phyloP scores from a whole-genome alignment of 2,797 vertebrate species.

The Parauchenoglanis ngamensis region DNA sequence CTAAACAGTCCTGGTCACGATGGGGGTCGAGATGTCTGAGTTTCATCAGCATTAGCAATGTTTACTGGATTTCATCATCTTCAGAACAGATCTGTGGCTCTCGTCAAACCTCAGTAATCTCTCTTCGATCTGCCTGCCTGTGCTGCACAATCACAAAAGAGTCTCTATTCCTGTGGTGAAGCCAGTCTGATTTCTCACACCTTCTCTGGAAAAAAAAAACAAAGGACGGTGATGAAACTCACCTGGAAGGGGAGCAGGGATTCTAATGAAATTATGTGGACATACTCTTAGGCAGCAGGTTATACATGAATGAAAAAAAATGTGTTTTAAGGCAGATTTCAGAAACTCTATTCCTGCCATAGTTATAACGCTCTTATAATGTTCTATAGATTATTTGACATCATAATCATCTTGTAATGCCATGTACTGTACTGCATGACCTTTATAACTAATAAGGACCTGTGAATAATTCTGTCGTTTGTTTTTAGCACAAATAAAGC shows the following conservation, averaged over 20 bases:
- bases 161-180: slow-evolving; percentile 45
- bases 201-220: slow-evolving; percentile 19
- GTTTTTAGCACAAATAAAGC: not conserved
- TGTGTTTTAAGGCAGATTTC: not conserved
- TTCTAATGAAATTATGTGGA: slow-evolving; percentile 28
- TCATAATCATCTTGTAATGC: not conserved
- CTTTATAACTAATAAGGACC: not conserved
- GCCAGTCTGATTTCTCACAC: slow-evolving; percentile 58
- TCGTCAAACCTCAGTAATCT: slow-evolving; percentile 51
- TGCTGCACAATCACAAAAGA: slow-evolving; percentile 57
- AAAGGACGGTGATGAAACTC: slow-evolving; percentile 31
- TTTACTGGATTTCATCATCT: slow-evolving; percentile 46
- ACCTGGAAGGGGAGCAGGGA: slow-evolving; percentile 28
- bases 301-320: not conserved
- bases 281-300: not conserved
- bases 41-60: not conserved
- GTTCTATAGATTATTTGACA: not conserved
- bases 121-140: slow-evolving; percentile 61
- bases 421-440: not conserved
- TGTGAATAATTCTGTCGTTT: not conserved
- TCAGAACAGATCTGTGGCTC: slow-evolving; percentile 39
- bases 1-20: not conserved
- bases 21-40: not conserved
- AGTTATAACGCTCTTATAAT: not conserved
- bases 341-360: not conserved